A percentile compares a stretch with the other conserved stretches of the same genome.
Evolutionary conservation across 2,797 vertebrate genomes (phyloP).

Genomic region (Enteromius mattozi): DNA sequence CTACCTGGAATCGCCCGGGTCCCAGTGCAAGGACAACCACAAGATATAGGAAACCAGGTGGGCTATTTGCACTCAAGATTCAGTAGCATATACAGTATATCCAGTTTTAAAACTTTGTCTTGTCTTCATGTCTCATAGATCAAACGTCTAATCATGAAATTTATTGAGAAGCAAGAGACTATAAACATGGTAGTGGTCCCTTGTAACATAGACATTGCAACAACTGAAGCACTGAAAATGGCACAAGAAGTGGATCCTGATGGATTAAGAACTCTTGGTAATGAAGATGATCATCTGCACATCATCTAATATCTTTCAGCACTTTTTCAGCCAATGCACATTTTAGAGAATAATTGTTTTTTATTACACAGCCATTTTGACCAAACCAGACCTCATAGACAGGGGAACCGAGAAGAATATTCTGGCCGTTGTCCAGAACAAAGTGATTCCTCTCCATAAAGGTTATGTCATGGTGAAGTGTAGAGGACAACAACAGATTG

Average conservation of each 20-base stretch:
- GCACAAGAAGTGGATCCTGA: slow-evolving; percentile 79
- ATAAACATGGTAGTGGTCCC: slow-evolving; percentile 83
- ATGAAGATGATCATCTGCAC: slow-evolving; percentile 37
- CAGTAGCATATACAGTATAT: background rate
- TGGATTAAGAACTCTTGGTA: slow-evolving; percentile 82
- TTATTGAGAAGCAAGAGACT: slow-evolving; percentile 76
- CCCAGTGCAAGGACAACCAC: slow-evolving; percentile 74
- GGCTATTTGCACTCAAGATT: background rate
- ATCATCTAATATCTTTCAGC: background rate
- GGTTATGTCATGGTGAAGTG: slow-evolving; percentile 85
- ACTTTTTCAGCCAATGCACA: background rate
- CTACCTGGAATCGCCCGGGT: slow-evolving; percentile 81
- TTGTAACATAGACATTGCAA: slow-evolving; percentile 84
- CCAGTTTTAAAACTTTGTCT: background rate
- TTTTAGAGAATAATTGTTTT: background rate
- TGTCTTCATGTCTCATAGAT: slow-evolving; percentile 68
- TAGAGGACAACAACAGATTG: slow-evolving; percentile 80
- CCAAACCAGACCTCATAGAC: slow-evolving; percentile 83
- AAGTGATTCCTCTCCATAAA: slow-evolving; percentile 74
- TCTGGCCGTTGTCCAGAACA: slow-evolving; percentile 71
- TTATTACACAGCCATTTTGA: slow-evolving; percentile 71
- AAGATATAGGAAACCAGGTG: slow-evolving; percentile 76
- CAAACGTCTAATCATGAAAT: slow-evolving; percentile 71
- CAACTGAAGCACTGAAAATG: slow-evolving; percentile 83
- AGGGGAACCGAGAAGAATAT: slow-evolving; percentile 73